Percentiles rank a stretch among this genome's conserved stretches.
These are phyloP conservation scores for Mylabris sibirica DNA, from an alignment of 2,888 invertebrate genomes.

Conservation along the genomic window DNA sequence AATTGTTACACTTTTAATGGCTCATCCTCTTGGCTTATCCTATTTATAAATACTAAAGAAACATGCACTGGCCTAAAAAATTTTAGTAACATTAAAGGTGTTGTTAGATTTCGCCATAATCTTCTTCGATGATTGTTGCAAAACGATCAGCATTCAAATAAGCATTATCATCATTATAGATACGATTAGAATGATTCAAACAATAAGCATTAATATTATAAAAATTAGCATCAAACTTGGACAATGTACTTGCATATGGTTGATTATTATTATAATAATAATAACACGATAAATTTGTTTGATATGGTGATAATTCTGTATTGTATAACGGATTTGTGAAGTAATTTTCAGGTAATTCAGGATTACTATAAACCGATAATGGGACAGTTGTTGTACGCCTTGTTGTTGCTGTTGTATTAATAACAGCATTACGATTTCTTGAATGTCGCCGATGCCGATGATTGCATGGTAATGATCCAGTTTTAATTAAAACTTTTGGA, in stretches of 20 bases:
- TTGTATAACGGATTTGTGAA: slow-evolving; percentile 25
- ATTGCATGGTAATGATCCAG: slow-evolving; percentile 55
- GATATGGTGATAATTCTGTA: slow-evolving; percentile 46
- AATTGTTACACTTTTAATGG: no score
- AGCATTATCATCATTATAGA: background rate
- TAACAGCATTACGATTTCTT: slow-evolving; percentile 41
- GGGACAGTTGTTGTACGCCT: slow-evolving; percentile 45
- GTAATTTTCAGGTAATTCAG: slow-evolving; percentile 50
- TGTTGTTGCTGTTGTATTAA: background rate
- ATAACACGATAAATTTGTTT: slow-evolving; percentile 54
- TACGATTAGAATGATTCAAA: background rate
- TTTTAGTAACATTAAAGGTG: no score
- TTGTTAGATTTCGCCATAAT: slow-evolving; percentile 49
- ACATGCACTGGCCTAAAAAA: no score
- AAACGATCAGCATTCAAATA: slow-evolving; percentile 20
- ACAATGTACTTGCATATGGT: slow-evolving; percentile 60
- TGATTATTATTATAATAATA: no score
- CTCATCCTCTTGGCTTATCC: no score
- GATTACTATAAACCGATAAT: slow-evolving; percentile 59
- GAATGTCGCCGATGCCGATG: slow-evolving; percentile 51
- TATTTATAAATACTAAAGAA: no score
- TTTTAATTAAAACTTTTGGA: slow-evolving; percentile 45
- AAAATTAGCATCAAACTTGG: slow-evolving; percentile 23
- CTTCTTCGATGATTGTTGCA: slow-evolving; percentile 46
- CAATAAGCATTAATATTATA: slow-evolving; percentile 17